A percentile compares a stretch with the other conserved stretches of the same genome.
These are phyloP conservation scores for Hymenochirus boettgeri DNA, from an alignment of 2,113 vertebrate genomes.

Conservation along the genomic window DNA sequence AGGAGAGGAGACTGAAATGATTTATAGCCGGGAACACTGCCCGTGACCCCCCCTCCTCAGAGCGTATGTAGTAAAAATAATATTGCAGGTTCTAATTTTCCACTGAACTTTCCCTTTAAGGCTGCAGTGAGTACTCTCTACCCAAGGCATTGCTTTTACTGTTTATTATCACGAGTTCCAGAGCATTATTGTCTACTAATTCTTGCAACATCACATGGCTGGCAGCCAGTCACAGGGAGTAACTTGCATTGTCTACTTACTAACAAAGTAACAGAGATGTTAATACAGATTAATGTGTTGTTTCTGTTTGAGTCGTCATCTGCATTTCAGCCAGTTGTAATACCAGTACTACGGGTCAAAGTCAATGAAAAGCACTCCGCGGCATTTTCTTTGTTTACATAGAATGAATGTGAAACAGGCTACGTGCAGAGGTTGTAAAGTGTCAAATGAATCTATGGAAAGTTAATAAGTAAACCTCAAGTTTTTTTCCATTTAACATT, in stretches of 20 bases:
- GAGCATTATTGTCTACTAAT: conserved; percentile 61
- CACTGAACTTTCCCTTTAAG: no score
- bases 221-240: conserved; percentile 60
- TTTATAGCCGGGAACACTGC: no score
- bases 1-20: no score
- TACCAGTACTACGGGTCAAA: conserved; percentile 56
- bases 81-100: no score
- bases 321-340: conserved; percentile 60
- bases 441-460: conserved; percentile 15
- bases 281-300: conserved; percentile 70
- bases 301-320: conserved; percentile 68
- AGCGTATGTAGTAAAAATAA: no score
- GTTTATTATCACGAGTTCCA: conserved; percentile 57
- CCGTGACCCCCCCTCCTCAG: no score
- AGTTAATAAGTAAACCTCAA: conserved; percentile 18
- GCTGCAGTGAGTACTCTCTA: conserved; percentile 29
- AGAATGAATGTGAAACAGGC: conserved; percentile 43
- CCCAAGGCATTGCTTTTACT: conserved; percentile 47
- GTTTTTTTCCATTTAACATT: neutral
- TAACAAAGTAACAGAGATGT: conserved; percentile 66
- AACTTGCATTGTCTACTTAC: conserved; percentile 57
- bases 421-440: neutral
- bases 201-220: conserved; percentile 51
- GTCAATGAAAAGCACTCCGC: conserved; percentile 47
- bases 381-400: conserved; percentile 52